A percentile compares a stretch with the other conserved stretches of the same genome.
Evolutionary conservation across 1,140 invertebrate genomes (phyloP).

Genomic region (Sitophilus oryzae): DNA sequence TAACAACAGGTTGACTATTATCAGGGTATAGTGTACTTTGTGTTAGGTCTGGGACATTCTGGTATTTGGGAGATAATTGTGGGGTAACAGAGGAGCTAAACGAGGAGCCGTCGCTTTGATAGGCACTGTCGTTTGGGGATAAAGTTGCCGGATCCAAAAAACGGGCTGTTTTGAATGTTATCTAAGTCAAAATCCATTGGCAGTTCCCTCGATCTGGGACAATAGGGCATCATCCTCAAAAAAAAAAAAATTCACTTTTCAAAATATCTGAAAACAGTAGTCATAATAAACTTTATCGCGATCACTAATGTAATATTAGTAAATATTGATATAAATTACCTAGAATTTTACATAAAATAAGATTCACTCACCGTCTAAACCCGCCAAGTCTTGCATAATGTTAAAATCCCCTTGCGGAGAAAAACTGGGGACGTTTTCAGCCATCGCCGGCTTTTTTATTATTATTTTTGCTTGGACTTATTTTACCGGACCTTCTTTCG

Average conservation of each 20-base stretch:
- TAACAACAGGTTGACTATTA: not conserved
- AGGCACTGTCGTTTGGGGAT: conserved; percentile 21
- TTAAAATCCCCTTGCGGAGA: conserved; percentile 36
- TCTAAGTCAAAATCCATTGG: conserved; percentile 40
- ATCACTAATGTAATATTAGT: conserved; percentile 5
- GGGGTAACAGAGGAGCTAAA: conserved; percentile 19
- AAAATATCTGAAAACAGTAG: conserved; percentile 39
- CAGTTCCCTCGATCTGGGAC: conserved; percentile 35
- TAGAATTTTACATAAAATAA: conserved; percentile 16
- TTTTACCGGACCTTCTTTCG: conserved; percentile 11
- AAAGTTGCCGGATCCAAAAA: conserved; percentile 30
- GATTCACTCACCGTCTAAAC: conserved; percentile 40
- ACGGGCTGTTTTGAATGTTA: conserved; percentile 29
- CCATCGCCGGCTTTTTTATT: conserved; percentile 33
- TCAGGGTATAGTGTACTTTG: not conserved
- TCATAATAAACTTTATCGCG: not conserved
- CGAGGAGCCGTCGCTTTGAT: conserved; percentile 17
- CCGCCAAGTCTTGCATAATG: conserved; percentile 35
- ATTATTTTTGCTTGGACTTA: conserved; percentile 1
- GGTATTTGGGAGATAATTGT: conserved; percentile 16
- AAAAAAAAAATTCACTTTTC: conserved; percentile 35
- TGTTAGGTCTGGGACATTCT: not conserved
- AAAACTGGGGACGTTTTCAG: conserved; percentile 35
- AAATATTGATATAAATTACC: conserved; percentile 10
- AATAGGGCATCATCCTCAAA: conserved; percentile 39